Evolutionary conservation across 2,797 vertebrate genomes (phyloP).

Genomic region (Setipinna tenuifilis): DNA sequence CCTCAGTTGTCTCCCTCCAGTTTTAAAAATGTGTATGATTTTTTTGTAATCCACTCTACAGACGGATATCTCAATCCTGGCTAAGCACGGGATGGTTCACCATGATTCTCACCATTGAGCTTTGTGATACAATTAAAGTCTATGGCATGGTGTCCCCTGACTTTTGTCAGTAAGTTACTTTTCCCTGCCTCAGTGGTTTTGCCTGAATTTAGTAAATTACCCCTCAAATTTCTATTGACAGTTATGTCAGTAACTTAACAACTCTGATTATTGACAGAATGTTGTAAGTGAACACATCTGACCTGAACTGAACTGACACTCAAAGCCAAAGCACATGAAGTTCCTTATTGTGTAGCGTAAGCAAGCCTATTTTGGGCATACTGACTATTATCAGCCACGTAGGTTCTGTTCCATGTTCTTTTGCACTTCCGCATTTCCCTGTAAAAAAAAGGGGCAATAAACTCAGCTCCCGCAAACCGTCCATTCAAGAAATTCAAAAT

Average conservation of each 20-base stretch:
- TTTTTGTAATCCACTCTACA: conserved; percentile 67
- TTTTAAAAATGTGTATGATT: no score
- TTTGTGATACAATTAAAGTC: conserved; percentile 90
- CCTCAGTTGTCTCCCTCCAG: neutral
- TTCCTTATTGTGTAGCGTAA: neutral
- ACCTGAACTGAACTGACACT: no score
- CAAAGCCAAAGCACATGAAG: neutral
- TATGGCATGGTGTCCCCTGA: conserved; percentile 95
- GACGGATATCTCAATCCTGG: conserved; percentile 94
- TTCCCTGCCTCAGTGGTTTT: neutral
- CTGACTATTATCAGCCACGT: no score
- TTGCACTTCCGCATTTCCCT: no score
- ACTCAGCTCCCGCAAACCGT: no score
- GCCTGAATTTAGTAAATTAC: neutral
- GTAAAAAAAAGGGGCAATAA: no score
- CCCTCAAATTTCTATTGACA: no score
- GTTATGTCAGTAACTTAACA: no score
- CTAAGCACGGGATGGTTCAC: conserved; percentile 98
- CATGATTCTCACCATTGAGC: conserved; percentile 89
- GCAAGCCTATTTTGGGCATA: no score
- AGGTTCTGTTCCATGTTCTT: no score
- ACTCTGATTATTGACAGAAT: neutral
- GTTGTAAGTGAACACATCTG: neutral
- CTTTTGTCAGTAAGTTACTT: conserved; percentile 85
- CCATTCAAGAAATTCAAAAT: no score